A percentile compares a stretch with the other conserved stretches of the same genome.
These are phyloP conservation scores for Thermophis baileyi DNA, from an alignment of 2,113 vertebrate species.

Conservation along the genomic window DNA sequence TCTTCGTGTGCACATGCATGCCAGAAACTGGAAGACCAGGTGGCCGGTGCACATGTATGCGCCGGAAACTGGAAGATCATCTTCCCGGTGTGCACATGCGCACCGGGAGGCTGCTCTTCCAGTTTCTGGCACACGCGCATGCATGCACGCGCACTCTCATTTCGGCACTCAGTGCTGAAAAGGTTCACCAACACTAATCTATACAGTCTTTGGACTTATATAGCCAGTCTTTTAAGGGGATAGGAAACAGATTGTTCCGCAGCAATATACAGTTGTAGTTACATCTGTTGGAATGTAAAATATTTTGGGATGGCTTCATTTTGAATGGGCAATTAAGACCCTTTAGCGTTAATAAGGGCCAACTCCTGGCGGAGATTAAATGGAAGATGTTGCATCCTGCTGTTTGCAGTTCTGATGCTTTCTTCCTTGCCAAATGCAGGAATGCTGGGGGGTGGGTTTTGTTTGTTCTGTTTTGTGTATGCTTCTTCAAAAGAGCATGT, in stretches of 20 bases:
- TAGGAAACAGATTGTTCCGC: neutral
- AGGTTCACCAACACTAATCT: neutral
- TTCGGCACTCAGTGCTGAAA: no score
- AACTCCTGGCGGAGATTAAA: neutral
- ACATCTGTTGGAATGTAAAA: neutral
- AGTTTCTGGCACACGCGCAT: no score
- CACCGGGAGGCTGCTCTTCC: no score
- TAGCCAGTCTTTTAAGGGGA: neutral
- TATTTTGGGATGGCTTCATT: neutral
- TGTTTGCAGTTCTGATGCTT: neutral
- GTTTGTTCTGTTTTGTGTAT: neutral
- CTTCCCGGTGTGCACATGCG: no score
- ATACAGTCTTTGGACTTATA: neutral
- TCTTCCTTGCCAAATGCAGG: neutral
- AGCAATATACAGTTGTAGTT: neutral
- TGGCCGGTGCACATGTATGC: no score
- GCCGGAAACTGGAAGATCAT: no score
- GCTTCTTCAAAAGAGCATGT: neutral
- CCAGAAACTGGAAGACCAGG: no score
- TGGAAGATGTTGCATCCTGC: neutral
- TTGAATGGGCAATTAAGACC: neutral
- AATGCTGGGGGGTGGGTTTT: neutral
- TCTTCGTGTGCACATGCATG: no score
- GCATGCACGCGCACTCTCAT: no score
- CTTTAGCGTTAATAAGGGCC: neutral